A percentile compares a stretch with the other conserved stretches of the same genome.
Conservation (phyloP, 2,797 vertebrate species). For the Semaprochilodus insignis region DNA sequence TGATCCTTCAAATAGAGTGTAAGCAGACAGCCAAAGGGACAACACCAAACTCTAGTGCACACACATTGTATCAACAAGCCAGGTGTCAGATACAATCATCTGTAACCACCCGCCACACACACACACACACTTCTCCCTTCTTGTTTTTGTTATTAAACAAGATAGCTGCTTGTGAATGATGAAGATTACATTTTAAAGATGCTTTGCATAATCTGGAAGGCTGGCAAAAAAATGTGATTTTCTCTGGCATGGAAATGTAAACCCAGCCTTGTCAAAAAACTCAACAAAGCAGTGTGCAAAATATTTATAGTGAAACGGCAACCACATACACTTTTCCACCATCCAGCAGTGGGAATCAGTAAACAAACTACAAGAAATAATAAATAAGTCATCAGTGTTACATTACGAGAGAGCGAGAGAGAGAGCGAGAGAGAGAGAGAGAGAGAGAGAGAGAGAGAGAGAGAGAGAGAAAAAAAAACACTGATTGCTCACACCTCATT, state of each 20-base stretch:
- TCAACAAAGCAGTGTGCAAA: constrained; percentile 60
- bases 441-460: constrained; percentile 46
- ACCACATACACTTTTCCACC: constrained; percentile 49
- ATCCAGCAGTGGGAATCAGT: constrained; percentile 63
- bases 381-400: constrained; percentile 71
- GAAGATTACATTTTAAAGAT: constrained; percentile 70
- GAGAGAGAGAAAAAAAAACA: constrained; percentile 39
- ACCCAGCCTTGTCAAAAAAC: constrained; percentile 62
- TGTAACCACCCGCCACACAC: background rate
- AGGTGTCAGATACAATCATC: constrained; percentile 13
- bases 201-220: constrained; percentile 63
- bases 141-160: constrained; percentile 1
- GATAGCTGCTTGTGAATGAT: constrained; percentile 45
- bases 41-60: background rate
- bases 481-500: constrained; percentile 54
- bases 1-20: background rate
- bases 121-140: constrained; percentile 3
- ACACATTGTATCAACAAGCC: background rate
- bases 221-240: constrained; percentile 54
- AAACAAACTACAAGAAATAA: constrained; percentile 70
- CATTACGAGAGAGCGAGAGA: constrained; percentile 44
- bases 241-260: constrained; percentile 61
- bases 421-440: constrained; percentile 37
- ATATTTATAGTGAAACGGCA: constrained; percentile 65
- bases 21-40: background rate